These are phyloP conservation scores for Dromas ardeola DNA, from an alignment of 2,113 vertebrate species.

Conservation along the genomic window DNA sequence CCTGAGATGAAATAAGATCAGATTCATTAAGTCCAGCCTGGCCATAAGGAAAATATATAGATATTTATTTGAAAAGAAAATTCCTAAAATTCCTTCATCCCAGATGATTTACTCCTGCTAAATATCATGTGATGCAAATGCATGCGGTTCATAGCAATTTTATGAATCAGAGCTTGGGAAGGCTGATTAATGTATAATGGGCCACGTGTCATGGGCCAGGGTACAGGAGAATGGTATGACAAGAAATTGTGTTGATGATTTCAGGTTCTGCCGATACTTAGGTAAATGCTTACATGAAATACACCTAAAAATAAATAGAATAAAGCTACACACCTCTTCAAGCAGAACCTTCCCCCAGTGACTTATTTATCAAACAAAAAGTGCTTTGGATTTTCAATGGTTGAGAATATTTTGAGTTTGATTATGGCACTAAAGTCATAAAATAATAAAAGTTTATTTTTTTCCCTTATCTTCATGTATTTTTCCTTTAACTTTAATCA, in stretches of 20 bases:
- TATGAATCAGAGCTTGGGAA: not conserved
- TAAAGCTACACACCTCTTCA: not conserved
- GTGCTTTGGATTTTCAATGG: not conserved
- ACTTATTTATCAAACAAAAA: not conserved
- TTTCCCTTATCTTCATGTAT: not conserved
- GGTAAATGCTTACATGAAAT: not conserved
- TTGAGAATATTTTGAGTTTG: not conserved
- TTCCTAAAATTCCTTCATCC: not conserved
- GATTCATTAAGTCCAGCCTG: not conserved
- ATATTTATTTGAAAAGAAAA: slow-evolving; percentile 11
- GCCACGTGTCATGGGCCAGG: not conserved
- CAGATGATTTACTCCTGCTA: not conserved
- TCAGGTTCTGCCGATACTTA: not conserved
- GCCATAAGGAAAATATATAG: not conserved
- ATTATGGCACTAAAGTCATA: not conserved
- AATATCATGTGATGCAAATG: not conserved
- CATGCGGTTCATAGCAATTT: not conserved
- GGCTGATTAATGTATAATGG: not conserved
- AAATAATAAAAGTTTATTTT: not conserved
- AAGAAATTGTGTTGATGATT: not conserved
- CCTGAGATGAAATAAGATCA: not conserved
- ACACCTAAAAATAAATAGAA: not conserved
- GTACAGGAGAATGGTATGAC: not conserved
- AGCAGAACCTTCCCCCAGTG: not conserved
- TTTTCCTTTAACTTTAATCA: not conserved